phyloP scores from a whole-genome alignment of 2,888 invertebrate genomes.

The Meta bourneti region DNA sequence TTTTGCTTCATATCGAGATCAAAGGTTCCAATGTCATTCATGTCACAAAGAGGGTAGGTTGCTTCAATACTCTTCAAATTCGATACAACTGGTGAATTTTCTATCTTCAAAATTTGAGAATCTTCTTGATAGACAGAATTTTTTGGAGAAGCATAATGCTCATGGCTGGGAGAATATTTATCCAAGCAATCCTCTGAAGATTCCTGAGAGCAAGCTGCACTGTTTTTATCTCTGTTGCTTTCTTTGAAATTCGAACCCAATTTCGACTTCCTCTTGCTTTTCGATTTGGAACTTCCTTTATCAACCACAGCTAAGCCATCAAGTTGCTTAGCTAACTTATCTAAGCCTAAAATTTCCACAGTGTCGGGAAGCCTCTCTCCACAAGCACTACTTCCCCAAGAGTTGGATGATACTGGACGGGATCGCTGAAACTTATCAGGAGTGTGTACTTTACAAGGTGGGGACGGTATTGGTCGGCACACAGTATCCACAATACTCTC shows the following conservation, averaged over 20 bases:
- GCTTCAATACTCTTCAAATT: not conserved
- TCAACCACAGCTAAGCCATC: slow-evolving; percentile 41
- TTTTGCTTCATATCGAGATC: slow-evolving; percentile 39
- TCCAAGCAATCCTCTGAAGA: slow-evolving; percentile 72
- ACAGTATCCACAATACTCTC: slow-evolving; percentile 60
- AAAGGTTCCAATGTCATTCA: slow-evolving; percentile 65
- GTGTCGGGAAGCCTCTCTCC: slow-evolving; percentile 62
- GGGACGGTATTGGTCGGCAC: slow-evolving; percentile 48
- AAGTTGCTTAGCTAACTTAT: slow-evolving; percentile 60
- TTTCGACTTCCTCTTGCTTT: slow-evolving; percentile 49
- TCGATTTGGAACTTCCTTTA: slow-evolving; percentile 14
- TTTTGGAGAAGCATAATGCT: not conserved
- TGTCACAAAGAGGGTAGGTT: slow-evolving; percentile 63
- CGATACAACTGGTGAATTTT: not conserved
- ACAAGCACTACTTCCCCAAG: slow-evolving; percentile 56
- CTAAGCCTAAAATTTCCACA: slow-evolving; percentile 74
- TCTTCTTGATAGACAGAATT: not conserved
- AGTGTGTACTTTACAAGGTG: slow-evolving; percentile 72
- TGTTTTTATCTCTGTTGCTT: slow-evolving; percentile 46
- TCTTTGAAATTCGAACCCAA: slow-evolving; percentile 12
- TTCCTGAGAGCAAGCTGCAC: slow-evolving; percentile 56
- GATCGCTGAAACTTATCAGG: slow-evolving; percentile 54
- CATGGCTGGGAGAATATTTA: slow-evolving; percentile 38
- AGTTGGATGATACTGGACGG: slow-evolving; percentile 59
- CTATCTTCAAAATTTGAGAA: not conserved